These are phyloP conservation scores for Leptinotarsa defecta DNA, from an alignment of 1,140 invertebrate genomes.

Conservation along the genomic window DNA sequence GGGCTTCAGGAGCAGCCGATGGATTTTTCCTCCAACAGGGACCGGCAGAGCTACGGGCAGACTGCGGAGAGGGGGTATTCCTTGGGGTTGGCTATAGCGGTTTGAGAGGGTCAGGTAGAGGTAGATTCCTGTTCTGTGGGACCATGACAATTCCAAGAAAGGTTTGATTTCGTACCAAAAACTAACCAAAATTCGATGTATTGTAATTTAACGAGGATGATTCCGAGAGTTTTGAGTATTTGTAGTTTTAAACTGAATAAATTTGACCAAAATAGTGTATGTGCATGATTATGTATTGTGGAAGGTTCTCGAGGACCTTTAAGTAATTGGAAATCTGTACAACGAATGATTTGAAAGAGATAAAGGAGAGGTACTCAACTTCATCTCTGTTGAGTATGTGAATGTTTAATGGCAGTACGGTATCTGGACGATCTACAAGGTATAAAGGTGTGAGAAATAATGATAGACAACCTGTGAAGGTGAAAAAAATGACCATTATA, in stretches of 20 bases:
- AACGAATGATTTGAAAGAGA: too few species aligned
- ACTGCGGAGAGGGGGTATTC: conserved; percentile 24
- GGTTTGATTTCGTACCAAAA: neutral
- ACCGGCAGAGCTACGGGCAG: conserved; percentile 31
- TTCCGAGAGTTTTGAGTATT: neutral
- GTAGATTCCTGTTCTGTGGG: conserved; percentile 17
- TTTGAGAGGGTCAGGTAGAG: conserved; percentile 33
- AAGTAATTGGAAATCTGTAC: too few species aligned
- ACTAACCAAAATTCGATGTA: conserved; percentile 11
- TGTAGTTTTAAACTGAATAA: neutral
- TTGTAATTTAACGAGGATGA: neutral
- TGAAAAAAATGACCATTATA: too few species aligned
- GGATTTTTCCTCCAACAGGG: conserved; percentile 56
- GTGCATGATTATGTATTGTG: neutral
- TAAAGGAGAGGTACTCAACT: too few species aligned
- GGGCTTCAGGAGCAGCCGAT: conserved; percentile 59
- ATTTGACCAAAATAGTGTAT: neutral
- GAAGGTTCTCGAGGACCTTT: too few species aligned
- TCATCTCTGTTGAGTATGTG: too few species aligned
- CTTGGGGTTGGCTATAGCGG: conserved; percentile 49
- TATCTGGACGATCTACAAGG: too few species aligned
- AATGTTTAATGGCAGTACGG: too few species aligned
- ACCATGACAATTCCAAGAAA: conserved; percentile 26
- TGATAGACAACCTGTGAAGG: too few species aligned
- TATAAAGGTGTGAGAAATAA: too few species aligned